Base-by-base conservation (phyloP, 2,888 invertebrate genomes). In the Diachrysia chrysitis region DNA sequence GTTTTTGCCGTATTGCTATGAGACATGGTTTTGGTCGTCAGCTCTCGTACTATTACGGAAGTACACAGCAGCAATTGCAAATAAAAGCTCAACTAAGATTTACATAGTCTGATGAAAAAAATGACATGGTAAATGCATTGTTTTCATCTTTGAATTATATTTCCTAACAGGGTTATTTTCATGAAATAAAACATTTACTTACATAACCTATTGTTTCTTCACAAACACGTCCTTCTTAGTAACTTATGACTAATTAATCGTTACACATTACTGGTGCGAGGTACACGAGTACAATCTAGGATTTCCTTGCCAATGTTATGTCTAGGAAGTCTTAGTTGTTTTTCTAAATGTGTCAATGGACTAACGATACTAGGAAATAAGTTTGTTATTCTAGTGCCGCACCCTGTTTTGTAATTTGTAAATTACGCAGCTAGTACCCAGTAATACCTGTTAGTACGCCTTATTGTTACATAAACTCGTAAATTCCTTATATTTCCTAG, bases 271-370 rank as follows among this genome's bases (percentile, higher is more conserved):
- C 21, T 51, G 21, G 19, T 4, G 19, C 2, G 19, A 51, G 19
- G 1, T 48, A 19, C 1, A 7, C 1, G n/a, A 17, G 3, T 21
- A 51, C 48, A 21, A 51, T 51, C 48, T 42, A 42, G 48, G 48
- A 51, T 51, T 51, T 21, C 48, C 48, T 51, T 51, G 48, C 19
- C 14, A 42, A 51, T 51, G 48, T 51, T 51, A 21, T 51, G 48
- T 51, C 48, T 51, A 51, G 48, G 48, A 51, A 51, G 21, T 51
- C 21, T 19, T 12, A 51, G 48, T 51, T 51, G 48, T 51, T 51
- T 51, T 51, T 51, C 48, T 51, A 21, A 51, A 51, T 51, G 48
- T 51, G 48, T 51, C 48, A 51, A 51, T 51, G 48, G 48, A 51
- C 48, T 51, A 51, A 51, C 48, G 48, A 51, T 21, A 51, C 48